Evolutionary conservation across 1,140 invertebrate species (phyloP).

Genomic region (Mycetomoellerius zeteki): DNA sequence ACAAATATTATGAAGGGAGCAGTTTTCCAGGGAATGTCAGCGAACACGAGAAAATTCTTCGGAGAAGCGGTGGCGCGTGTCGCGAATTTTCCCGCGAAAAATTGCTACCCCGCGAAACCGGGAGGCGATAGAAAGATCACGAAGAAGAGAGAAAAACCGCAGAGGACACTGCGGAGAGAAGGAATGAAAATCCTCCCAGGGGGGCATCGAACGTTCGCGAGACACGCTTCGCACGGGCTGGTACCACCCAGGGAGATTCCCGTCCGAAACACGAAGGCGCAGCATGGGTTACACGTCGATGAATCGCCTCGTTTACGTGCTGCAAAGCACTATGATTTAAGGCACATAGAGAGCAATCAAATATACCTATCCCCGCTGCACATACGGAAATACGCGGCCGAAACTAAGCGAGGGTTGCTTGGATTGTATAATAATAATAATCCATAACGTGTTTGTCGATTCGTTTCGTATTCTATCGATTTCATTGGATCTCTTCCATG

Average conservation of each 20-base stretch:
- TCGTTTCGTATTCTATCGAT: slow-evolving; percentile 5
- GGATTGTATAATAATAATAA: slow-evolving; percentile 49
- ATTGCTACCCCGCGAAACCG: not conserved
- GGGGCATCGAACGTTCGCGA: slow-evolving; percentile 51
- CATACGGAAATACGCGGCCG: slow-evolving; percentile 31
- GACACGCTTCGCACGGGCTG: slow-evolving; percentile 70
- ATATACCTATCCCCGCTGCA: slow-evolving; percentile 47
- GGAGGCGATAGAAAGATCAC: not conserved
- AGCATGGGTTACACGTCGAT: slow-evolving; percentile 38
- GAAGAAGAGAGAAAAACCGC: not conserved
- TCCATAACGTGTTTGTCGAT: slow-evolving; percentile 28
- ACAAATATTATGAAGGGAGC: slow-evolving; percentile 27
- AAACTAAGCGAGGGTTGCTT: not conserved
- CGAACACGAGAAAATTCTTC: slow-evolving; percentile 40
- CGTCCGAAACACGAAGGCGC: slow-evolving; percentile 61
- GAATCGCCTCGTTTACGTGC: slow-evolving; percentile 65
- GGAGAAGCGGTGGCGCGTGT: slow-evolving; percentile 42
- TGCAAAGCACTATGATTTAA: slow-evolving; percentile 65
- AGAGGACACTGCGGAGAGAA: slow-evolving; percentile 17
- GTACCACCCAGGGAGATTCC: slow-evolving; percentile 67
- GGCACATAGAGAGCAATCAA: slow-evolving; percentile 62
- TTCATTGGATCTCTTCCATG: not conserved
- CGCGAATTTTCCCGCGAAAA: slow-evolving; percentile 46
- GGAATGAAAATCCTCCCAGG: slow-evolving; percentile 65
- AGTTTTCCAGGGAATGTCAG: not conserved